These are phyloP conservation scores for Lytechinus variegatus DNA, from an alignment of 35 echinoderm and acorn worm species.

Conservation along the genomic window DNA sequence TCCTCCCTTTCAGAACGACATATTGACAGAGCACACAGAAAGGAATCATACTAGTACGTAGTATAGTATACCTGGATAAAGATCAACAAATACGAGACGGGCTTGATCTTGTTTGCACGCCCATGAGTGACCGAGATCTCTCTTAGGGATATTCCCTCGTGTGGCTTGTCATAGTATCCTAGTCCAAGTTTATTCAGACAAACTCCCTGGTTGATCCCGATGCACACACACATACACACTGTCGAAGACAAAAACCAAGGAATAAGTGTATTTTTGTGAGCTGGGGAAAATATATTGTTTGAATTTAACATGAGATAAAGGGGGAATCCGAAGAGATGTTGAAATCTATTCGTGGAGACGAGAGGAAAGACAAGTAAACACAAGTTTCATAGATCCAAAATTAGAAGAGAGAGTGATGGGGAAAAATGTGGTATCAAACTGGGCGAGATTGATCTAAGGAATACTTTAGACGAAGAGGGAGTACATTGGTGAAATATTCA, in stretches of 20 bases:
- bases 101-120: neutral
- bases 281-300: neutral
- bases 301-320: neutral
- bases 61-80: constrained; percentile 5
- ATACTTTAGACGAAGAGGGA: neutral
- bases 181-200: neutral
- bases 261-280: neutral
- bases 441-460: neutral
- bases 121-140: constrained; percentile 16
- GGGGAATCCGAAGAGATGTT: neutral
- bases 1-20: neutral
- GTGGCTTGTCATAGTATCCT: neutral
- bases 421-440: neutral
- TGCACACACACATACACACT: neutral
- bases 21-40: neutral
- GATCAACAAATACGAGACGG: constrained; percentile 10
- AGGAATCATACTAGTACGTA: neutral
- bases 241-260: neutral
- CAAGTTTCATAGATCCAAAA: neutral
- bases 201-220: neutral
- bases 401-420: neutral
- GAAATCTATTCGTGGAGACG: neutral
- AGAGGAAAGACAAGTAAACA: neutral
- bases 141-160: neutral
- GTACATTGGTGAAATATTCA: neutral